Conservation (phyloP, 2,797 vertebrate species). For the Microchirus variegatus region DNA sequence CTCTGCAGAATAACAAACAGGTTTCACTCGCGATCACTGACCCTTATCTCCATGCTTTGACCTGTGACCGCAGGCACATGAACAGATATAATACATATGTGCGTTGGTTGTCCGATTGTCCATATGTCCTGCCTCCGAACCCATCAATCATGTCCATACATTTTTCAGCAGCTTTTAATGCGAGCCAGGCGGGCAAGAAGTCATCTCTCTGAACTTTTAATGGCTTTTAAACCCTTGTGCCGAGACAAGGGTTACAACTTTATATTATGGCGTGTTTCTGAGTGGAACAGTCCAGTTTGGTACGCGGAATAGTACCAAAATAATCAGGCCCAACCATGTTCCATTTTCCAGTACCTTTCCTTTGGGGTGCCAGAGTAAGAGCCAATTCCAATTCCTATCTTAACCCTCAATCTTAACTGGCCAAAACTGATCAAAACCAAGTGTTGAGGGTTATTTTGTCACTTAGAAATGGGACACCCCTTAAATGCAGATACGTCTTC, state of each 20-base stretch:
- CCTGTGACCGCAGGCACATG: constrained; percentile 39
- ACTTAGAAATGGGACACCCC: too few species aligned
- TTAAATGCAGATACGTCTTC: too few species aligned
- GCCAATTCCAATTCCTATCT: too few species aligned
- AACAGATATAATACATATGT: constrained; percentile 48
- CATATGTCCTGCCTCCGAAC: constrained; percentile 44
- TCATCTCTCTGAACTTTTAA: constrained; percentile 23
- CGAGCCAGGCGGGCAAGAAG: constrained; percentile 33
- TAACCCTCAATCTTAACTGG: too few species aligned
- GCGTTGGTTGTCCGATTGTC: constrained; percentile 31
- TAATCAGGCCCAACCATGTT: too few species aligned
- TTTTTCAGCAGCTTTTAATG: constrained; percentile 39
- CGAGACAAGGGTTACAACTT: constrained; percentile 23
- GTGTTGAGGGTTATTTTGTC: too few species aligned
- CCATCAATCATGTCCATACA: constrained; percentile 47
- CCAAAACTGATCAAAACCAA: too few species aligned
- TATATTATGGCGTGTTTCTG: too few species aligned
- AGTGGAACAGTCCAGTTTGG: too few species aligned
- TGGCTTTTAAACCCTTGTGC: constrained; percentile 1
- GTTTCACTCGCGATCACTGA: constrained; percentile 35
- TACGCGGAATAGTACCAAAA: too few species aligned
- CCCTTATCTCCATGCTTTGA: constrained; percentile 51
- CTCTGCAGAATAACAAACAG: constrained; percentile 16
- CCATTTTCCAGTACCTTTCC: too few species aligned
- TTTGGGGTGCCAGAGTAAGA: too few species aligned